Evolutionary conservation across 2,888 invertebrate genomes (phyloP).

Genomic region (Latrodectus elegans): DNA sequence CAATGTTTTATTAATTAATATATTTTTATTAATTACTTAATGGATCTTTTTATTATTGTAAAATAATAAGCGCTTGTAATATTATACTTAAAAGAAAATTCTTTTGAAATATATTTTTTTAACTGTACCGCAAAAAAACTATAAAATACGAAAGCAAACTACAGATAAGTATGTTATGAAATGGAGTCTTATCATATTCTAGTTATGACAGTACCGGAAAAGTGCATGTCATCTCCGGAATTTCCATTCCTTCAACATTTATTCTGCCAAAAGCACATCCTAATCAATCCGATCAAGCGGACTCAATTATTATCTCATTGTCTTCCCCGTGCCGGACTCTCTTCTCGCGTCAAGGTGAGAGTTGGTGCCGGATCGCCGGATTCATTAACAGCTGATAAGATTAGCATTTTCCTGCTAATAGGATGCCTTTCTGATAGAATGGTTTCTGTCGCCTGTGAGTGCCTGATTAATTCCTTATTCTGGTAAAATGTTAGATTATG

Average conservation of each 20-base stretch:
- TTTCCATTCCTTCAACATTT: constrained; percentile 25
- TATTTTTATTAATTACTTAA: too few relatives aligned
- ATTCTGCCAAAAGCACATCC: constrained; percentile 34
- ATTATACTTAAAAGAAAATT: too few relatives aligned
- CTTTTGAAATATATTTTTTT: too few relatives aligned
- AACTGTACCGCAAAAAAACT: too few relatives aligned
- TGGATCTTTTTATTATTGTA: too few relatives aligned
- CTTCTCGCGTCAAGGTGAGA: constrained; percentile 27
- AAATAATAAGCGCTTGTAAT: too few relatives aligned
- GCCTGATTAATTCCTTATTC: constrained; percentile 10
- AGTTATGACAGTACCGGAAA: background rate
- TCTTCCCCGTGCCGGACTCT: constrained; percentile 5
- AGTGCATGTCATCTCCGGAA: background rate
- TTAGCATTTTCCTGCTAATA: constrained; percentile 50
- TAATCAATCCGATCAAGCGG: constrained; percentile 42
- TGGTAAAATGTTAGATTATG: background rate
- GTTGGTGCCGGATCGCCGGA: constrained; percentile 31
- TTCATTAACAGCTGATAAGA: constrained; percentile 64
- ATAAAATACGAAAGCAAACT: too few relatives aligned
- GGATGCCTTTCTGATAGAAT: constrained; percentile 15
- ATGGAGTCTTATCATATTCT: too few relatives aligned
- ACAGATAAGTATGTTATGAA: too few relatives aligned
- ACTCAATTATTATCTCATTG: constrained; percentile 66
- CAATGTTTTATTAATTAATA: too few relatives aligned
- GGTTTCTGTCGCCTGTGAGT: constrained; percentile 9